Percentiles rank a stretch among this genome's conserved stretches.
phyloP scores from a whole-genome alignment of 2,113 vertebrate genomes.

The Charadrius vociferus region DNA sequence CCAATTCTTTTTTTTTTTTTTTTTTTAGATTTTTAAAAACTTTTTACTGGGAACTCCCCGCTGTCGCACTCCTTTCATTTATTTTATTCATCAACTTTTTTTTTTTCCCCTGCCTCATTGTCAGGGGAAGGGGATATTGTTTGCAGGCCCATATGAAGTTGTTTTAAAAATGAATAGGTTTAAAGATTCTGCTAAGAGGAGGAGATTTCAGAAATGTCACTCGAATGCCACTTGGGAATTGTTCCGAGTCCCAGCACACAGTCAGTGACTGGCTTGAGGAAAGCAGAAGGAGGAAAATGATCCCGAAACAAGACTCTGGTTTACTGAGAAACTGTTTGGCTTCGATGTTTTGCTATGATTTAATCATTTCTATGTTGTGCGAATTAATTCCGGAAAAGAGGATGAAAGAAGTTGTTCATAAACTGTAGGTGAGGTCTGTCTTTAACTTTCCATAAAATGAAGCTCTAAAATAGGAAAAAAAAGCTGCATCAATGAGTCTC shows the following conservation, averaged over 20 bases:
- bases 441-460: neutral
- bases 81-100: neutral
- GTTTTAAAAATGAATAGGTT: neutral
- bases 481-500: neutral
- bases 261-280: neutral
- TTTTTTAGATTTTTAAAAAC: fast-evolving
- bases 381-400: neutral
- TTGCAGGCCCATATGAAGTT: neutral
- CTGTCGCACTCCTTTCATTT: neutral
- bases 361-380: neutral
- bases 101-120: neutral
- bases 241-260: neutral
- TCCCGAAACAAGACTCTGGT: neutral
- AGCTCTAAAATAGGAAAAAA: neutral
- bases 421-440: neutral
- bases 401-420: neutral
- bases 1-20: neutral
- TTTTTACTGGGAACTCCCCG: neutral
- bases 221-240: neutral
- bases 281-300: neutral
- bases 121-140: neutral
- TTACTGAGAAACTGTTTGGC: neutral
- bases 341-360: neutral
- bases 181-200: neutral
- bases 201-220: neutral